Evolutionary conservation across 2,888 invertebrate species (phyloP).

Genomic region (Pyrrhia umbra): DNA sequence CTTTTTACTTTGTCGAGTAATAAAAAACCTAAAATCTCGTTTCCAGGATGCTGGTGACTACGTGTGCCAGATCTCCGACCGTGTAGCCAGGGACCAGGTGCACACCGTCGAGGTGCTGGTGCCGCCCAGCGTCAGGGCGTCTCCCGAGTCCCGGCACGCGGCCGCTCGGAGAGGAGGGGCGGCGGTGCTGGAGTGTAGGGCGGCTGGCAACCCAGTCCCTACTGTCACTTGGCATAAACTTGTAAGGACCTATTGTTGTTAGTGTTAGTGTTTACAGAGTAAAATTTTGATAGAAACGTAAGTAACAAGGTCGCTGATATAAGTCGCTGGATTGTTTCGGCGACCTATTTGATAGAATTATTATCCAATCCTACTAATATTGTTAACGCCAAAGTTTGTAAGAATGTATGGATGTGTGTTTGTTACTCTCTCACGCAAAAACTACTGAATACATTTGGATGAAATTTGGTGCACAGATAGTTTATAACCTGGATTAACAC

Average conservation of each 20-base stretch:
- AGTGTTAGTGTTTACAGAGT: background rate
- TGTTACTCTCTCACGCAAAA: no score
- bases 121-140: conserved; percentile 92
- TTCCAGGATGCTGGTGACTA: conserved; percentile 92
- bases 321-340: no score
- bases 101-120: conserved; percentile 94
- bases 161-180: conserved; percentile 92
- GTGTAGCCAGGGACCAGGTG: conserved; percentile 92
- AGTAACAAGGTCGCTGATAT: no score
- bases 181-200: conserved; percentile 92
- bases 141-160: conserved; percentile 91
- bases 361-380: no score
- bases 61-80: conserved; percentile 93
- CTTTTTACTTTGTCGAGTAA: no score
- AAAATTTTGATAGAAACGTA: no score
- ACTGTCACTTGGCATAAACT: conserved; percentile 93
- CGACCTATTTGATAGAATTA: no score
- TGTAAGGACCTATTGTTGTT: conserved; percentile 75
- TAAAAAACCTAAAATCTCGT: background rate
- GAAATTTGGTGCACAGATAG: no score
- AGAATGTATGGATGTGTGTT: no score
- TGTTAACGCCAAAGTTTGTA: no score
- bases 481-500: no score
- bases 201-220: conserved; percentile 93
- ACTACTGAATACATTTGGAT: no score